A percentile compares a stretch with the other conserved stretches of the same genome.
These are phyloP conservation scores for Drosophila pallidifrons DNA, from an alignment of 1,140 invertebrate species.

Conservation along the genomic window DNA sequence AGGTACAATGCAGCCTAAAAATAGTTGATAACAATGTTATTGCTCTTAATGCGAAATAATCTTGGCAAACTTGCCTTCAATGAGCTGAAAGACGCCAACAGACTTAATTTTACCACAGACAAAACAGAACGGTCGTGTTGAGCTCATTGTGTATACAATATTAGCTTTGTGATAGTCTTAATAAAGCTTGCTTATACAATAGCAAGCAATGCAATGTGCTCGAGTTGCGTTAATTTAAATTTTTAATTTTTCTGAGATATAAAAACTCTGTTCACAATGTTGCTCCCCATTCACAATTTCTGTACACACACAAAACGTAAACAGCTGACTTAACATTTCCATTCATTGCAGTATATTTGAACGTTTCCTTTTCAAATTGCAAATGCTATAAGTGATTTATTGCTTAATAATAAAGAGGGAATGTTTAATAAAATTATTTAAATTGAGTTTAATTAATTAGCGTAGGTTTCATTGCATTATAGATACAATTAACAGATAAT, in stretches of 20 bases:
- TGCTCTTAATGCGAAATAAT: neutral
- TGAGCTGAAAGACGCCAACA: slow-evolving; percentile 69
- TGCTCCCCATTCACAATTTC: slow-evolving; percentile 20
- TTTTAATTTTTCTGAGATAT: neutral
- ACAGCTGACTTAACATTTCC: slow-evolving; percentile 33
- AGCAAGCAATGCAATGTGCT: neutral
- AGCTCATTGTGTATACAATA: slow-evolving; percentile 46
- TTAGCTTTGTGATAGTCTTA: too few species aligned
- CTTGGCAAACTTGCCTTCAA: slow-evolving; percentile 48
- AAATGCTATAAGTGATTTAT: neutral
- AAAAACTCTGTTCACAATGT: slow-evolving; percentile 15
- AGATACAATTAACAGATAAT: too few species aligned
- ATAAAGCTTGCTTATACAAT: too few species aligned
- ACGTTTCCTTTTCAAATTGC: neutral
- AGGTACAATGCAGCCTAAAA: slow-evolving; percentile 68
- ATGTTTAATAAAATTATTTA: too few species aligned
- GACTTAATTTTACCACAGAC: slow-evolving; percentile 68
- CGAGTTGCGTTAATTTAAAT: neutral
- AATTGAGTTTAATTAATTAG: too few species aligned
- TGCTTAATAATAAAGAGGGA: neutral
- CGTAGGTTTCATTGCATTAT: too few species aligned
- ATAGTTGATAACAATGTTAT: slow-evolving; percentile 2
- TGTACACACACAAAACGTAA: slow-evolving; percentile 13
- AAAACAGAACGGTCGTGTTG: slow-evolving; percentile 63
- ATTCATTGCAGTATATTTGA: neutral